These are phyloP conservation scores for Plecturocebus donacophilus DNA, from an alignment of 2,113 vertebrate species.

Conservation along the genomic window DNA sequence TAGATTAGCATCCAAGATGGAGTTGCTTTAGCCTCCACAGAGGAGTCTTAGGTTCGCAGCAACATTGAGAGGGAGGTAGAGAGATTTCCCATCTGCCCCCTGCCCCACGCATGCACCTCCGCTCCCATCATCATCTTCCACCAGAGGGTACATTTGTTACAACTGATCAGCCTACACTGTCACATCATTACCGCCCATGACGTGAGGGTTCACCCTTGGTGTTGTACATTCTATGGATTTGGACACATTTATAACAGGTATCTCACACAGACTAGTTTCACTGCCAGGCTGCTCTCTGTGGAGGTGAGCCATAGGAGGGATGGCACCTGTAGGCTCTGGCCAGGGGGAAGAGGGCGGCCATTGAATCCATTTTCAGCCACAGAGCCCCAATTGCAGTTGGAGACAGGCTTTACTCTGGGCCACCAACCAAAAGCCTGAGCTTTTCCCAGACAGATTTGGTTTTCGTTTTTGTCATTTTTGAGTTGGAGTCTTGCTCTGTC, in stretches of 20 bases:
- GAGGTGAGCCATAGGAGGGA: neutral
- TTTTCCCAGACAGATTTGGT: neutral
- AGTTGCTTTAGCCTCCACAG: neutral
- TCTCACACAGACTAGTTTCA: neutral
- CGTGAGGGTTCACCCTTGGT: neutral
- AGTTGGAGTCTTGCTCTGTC: no score
- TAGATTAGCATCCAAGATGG: no score
- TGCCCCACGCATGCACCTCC: neutral
- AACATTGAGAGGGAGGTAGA: neutral
- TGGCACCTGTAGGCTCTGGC: neutral
- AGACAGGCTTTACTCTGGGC: neutral
- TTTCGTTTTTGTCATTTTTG: no score
- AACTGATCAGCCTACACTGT: neutral
- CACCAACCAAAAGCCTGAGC: neutral
- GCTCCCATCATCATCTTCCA: neutral
- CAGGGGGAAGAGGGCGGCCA: accelerated
- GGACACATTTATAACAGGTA: neutral
- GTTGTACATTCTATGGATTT: neutral
- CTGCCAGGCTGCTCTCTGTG: neutral
- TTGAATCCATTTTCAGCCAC: neutral
- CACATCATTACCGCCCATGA: neutral
- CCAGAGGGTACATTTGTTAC: neutral
- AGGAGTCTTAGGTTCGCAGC: neutral
- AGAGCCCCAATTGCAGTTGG: neutral
- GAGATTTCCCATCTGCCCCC: neutral